Base-by-base conservation (phyloP, 2,113 vertebrate genomes). In the Perca fluviatilis region DNA sequence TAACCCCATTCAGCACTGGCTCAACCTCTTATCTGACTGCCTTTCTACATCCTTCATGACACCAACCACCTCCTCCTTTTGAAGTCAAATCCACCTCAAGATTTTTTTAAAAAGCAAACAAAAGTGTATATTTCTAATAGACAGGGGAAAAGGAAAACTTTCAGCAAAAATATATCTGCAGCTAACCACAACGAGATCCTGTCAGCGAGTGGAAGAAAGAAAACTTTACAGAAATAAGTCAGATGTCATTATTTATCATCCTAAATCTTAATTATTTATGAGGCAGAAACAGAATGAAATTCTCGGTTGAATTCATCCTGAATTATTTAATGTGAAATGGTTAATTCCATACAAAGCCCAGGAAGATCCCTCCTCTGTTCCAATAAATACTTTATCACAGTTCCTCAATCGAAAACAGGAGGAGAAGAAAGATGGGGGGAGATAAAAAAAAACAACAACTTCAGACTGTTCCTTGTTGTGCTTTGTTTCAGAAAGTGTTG, bases 181-280 rank as follows among this genome's bases (percentile, higher is more conserved):
- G 69, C 57, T 58, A 43, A 1, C 43, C 40, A 76, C 58, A 73
- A 72, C 64, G 53, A 72, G 67, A 87, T 80, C 72, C 72, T 78
- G 65, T 86, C 61, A 54, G 62, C 56, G 46, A 76, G 77, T 46
- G 46, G 54, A 67, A 73, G 82, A 90, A 86, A 85, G 82, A 83
- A 90, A 94, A 94, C 79, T 93, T 93, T 83, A 76, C 70, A 65
- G 84, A 82, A 85, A 86, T 80, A 91, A 91, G 90, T 90, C 88
- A 92, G 89, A 94, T 94, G 94, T 93, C 94, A 94, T 95, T 95
- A 95, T 96, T 95, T 95, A 95, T 95, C 94, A 95, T 92, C 82
- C 87, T 80, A 86, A 85, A 88, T 73, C 67, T 95, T 47, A 95
- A 80, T 95, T 95, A 95, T 95, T 96, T 94, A 96, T 96, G 91